phyloP scores from a whole-genome alignment of 2,797 vertebrate genomes.

The Esox masquinongy region DNA sequence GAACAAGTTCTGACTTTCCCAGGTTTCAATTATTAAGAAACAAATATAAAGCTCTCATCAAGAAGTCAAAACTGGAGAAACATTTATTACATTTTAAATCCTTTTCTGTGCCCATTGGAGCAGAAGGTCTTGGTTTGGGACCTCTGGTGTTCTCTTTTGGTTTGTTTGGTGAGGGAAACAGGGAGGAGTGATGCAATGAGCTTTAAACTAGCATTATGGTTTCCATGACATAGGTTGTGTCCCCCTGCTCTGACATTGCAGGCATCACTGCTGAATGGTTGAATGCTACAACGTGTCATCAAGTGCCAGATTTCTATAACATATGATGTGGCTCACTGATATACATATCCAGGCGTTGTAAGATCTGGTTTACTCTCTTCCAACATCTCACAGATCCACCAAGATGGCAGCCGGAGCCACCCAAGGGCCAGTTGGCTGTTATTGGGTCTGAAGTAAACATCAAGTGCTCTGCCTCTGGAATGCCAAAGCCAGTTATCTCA shows the following conservation, averaged over 20 bases:
- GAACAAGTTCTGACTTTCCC: too few relatives aligned
- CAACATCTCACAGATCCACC: slow-evolving; percentile 80
- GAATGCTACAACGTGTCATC: not conserved
- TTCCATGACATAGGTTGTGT: not conserved
- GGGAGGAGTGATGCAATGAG: too few relatives aligned
- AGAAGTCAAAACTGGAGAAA: too few relatives aligned
- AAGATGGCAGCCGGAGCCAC: slow-evolving; percentile 80
- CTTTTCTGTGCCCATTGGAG: too few relatives aligned
- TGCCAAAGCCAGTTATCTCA: slow-evolving; percentile 79
- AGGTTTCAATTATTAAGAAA: too few relatives aligned
- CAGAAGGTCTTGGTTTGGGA: too few relatives aligned
- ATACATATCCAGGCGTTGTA: not conserved
- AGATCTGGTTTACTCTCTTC: not conserved
- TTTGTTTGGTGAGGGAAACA: too few relatives aligned
- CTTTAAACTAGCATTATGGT: not conserved
- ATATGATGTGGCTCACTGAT: not conserved
- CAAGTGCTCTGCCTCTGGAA: slow-evolving; percentile 85
- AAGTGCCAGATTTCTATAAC: not conserved
- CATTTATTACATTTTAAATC: too few relatives aligned
- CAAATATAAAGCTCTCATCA: too few relatives aligned
- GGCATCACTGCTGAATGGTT: not conserved
- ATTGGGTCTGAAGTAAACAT: slow-evolving; percentile 80
- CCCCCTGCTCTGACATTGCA: not conserved
- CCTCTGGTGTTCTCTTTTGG: too few relatives aligned
- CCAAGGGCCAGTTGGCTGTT: slow-evolving; percentile 78